Conservation (phyloP, 2,888 invertebrate species). For the Camptogramma bilineatum region DNA sequence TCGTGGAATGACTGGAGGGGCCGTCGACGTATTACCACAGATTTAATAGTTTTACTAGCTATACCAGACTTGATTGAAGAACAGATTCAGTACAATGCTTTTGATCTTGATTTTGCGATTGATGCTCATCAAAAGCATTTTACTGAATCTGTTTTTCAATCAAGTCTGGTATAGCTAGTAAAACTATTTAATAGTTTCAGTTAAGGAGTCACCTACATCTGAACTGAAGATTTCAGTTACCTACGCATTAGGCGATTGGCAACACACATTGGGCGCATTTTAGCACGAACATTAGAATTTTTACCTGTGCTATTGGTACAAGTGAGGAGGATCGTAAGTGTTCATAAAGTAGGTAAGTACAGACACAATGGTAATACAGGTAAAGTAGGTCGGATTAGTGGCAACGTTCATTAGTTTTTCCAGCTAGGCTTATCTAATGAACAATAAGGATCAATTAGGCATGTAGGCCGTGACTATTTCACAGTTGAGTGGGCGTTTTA, state of each 20-base stretch:
- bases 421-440: background rate
- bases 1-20: slow-evolving; percentile 3
- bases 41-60: background rate
- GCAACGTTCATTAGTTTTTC: background rate
- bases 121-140: too few species aligned
- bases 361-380: background rate
- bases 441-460: background rate
- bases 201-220: too few species aligned
- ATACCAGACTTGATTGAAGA: background rate
- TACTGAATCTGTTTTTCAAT: background rate
- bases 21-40: background rate
- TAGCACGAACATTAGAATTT: background rate
- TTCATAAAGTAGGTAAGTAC: background rate
- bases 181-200: background rate
- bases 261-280: background rate
- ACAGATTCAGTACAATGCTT: too few species aligned
- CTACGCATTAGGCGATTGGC: background rate
- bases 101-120: too few species aligned
- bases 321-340: background rate
- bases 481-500: background rate
- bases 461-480: background rate
- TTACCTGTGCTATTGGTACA: background rate
- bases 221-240: background rate
- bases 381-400: background rate
- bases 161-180: background rate